These are phyloP conservation scores for Noturus placidus DNA, from an alignment of 2,113 vertebrate genomes.

Conservation along the genomic window DNA sequence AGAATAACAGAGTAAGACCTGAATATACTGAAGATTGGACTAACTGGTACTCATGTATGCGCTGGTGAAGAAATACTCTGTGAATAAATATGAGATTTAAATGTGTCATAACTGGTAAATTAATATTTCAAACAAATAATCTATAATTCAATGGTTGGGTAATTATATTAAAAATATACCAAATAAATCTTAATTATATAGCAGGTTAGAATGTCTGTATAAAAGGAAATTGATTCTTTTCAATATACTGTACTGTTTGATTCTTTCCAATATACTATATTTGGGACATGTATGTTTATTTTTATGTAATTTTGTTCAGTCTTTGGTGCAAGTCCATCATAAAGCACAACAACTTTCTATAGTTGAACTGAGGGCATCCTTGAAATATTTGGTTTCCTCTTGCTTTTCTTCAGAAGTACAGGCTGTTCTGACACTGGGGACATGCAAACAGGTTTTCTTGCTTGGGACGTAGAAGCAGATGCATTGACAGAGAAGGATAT, in stretches of 20 bases:
- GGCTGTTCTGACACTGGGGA: slow-evolving; percentile 26
- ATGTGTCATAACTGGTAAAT: slow-evolving; percentile 19
- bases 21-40: background rate
- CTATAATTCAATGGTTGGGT: background rate
- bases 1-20: slow-evolving; percentile 5
- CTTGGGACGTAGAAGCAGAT: slow-evolving; percentile 14
- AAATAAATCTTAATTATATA: slow-evolving; percentile 30
- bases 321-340: slow-evolving; percentile 38
- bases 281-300: background rate
- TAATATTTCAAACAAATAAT: slow-evolving; percentile 39
- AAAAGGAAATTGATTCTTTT: slow-evolving; percentile 36
- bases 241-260: slow-evolving; percentile 19
- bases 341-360: slow-evolving; percentile 5
- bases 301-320: background rate
- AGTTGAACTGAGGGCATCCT: background rate
- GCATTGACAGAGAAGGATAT: slow-evolving; percentile 27
- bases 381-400: slow-evolving; percentile 51
- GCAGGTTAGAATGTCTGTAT: slow-evolving; percentile 25
- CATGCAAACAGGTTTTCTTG: slow-evolving; percentile 40
- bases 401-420: slow-evolving; percentile 37
- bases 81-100: background rate
- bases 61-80: background rate
- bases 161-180: slow-evolving; percentile 34
- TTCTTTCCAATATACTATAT: slow-evolving; percentile 17
- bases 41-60: background rate